Evolutionary conservation across 2,888 invertebrate genomes (phyloP).

Genomic region (Willowsia nigromaculata): DNA sequence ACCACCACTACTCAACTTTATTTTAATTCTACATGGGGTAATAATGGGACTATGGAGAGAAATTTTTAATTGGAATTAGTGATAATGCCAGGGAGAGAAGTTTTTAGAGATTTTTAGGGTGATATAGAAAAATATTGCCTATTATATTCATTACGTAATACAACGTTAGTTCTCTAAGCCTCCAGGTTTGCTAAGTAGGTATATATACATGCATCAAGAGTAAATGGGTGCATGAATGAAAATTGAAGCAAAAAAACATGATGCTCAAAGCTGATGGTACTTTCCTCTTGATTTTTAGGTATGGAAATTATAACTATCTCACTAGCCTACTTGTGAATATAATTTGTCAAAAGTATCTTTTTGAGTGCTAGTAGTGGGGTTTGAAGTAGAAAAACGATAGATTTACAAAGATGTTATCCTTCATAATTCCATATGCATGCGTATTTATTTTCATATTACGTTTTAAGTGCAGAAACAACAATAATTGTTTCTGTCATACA

Average conservation of each 20-base stretch:
- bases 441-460: not conserved
- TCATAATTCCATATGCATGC: constrained; percentile 29
- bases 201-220: not conserved
- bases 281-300: not conserved
- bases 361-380: not conserved
- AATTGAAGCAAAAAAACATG: not conserved
- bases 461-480: constrained; percentile 10
- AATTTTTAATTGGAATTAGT: constrained; percentile 71
- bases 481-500: constrained; percentile 28
- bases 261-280: not conserved
- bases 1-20: constrained; percentile 32
- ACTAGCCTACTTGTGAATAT: constrained; percentile 30
- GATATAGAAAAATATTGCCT: constrained; percentile 57
- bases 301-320: constrained; percentile 20
- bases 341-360: constrained; percentile 35
- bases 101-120: constrained; percentile 42
- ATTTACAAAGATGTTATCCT: constrained; percentile 47
- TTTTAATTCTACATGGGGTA: constrained; percentile 46
- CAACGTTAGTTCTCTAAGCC: not conserved
- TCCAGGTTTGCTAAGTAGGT: not conserved
- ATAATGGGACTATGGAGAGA: constrained; percentile 59
- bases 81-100: constrained; percentile 68
- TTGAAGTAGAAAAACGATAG: constrained; percentile 18
- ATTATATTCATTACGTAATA: constrained; percentile 34
- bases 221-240: not conserved